Base-by-base conservation (phyloP, 2,888 invertebrate species). In the Caenorhabditis sp. region DNA sequence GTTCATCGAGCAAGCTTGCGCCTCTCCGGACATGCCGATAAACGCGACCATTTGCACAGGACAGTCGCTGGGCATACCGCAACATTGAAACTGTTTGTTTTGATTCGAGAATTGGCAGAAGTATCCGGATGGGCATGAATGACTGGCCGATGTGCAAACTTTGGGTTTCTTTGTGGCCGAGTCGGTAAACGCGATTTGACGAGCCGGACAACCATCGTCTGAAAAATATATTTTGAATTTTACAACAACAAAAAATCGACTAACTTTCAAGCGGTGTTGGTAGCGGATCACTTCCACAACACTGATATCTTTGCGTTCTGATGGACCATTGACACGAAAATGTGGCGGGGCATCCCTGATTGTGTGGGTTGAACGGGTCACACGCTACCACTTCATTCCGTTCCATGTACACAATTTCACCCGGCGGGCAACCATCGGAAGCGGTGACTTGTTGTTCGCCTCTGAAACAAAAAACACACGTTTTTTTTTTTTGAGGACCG, bases 251-350 rank as follows among this genome's bases (percentile, higher is more conserved):
- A 1, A 49, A 4, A 27, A 26, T 19, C n/a, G 24, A 68, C 71
- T 63, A 14, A 80, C 78, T 81, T 66, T 82, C 82, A 62, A 78
- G 65, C 0, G 75, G 74, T 14, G 74, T 63, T 17, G 81, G 81
- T n/a, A 81, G 54, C 14, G 77, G 73, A 59, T 82, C 82, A 31
- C 69, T 67, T 54, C 82, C 82, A 65, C 82, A 82, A 63, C 81
- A 82, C 58, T 82, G 82, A 63, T 82, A 82, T 62, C 79, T 62
- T 51, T 81, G 82, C 5, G 73, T 81, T 66, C 77, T 37, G 37
- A 81, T 68, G n/a, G 80, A 81, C 82, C 82, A 82, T 62, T 82
- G 82, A 57, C 82, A 82, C 1, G 80, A 75, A 65, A 81, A 82
- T 12, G 77, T 76, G 2, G 60, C 50, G 0, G 82, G 82, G 58